Evolutionary conservation across 2,888 invertebrate species (phyloP), one percentile per base, ranked within the genome.

Genomic region (Mesorhabditis spiculigera): DNA sequence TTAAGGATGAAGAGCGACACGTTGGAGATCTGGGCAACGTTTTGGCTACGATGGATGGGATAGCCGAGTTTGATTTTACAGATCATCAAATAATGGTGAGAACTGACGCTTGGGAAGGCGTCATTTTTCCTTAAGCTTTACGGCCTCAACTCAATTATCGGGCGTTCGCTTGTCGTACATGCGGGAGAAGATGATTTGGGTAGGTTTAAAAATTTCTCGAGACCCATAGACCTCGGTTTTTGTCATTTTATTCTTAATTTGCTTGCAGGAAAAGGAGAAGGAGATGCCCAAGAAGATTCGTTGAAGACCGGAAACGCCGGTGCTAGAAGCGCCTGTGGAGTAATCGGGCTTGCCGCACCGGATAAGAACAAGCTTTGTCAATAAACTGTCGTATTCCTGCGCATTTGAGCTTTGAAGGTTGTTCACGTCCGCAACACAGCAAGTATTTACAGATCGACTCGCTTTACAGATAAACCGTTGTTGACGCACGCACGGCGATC

Each of bases 21-120:
- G 85, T 86, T n/a, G 85, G 85, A 41, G 85, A 85, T 69, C 76
- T 85, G 13, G 83, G 83, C 45, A 83, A 84, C 68, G 82, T 83
- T 41, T 71, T 70, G 68, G 86, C 82, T 13, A 78, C 73, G 4
- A 69, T 68, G 16, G 78, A 79, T 68, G 85, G 85, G 8, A 74
- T 82, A 44, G 82, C 82, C 5, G 68, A 68, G 28, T 73, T 85
- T 66, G 79, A 82, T 41, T 65, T 81, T 63, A 73, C 67, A 16
- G 85, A 85, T 74, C 69, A 67, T 5, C 72, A 74, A 5, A 68
- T 85, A 63, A 50, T 13, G 58, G 58, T 50, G 58, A 16, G 63
- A 41, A n/a, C 10, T 10, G 41, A 10, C n/a, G 58, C n/a, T 50
- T n/a, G 8, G 58, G 8, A 50, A 50, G n/a, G 10, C n/a, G 1